Base-by-base conservation (phyloP, 2,797 vertebrate species). In the Sebastes alutus region DNA sequence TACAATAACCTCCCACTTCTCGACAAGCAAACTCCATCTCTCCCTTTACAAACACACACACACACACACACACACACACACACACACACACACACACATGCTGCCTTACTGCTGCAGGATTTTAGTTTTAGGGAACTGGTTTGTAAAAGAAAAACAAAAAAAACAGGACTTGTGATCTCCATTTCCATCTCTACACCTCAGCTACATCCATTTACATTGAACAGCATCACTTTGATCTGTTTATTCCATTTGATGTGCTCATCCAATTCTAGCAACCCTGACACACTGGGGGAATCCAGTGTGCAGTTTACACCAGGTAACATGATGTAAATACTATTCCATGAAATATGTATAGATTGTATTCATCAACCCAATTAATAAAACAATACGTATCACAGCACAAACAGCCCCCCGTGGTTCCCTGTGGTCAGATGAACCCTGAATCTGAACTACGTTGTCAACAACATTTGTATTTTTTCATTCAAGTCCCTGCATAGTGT, bases 171-270 rank as follows among this genome's bases (percentile, higher is more conserved):
- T 32, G 20, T 66, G 42, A 76, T 75, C 46, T 58, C 20, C 1
- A 2, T 49, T 5, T 35, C 54, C 1, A 2, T 38, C 6, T 35
- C 54, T 25, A 16, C 30, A 60, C n/a, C 20, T 27, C 35, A 66
- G 70, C 70, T 33, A 25, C 30, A 27, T 22, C 18, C 18, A 75
- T 25, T 68, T 68, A 77, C 35, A 75, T 7, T 68, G 22, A 61
- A 29, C 33, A 61, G 27, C 67, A 13, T 54, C n/a, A n/a, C 80
- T 83, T 81, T 80, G 81, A 85, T 89, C 72, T 70, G 63, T 58
- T 63, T 72, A 42, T 83, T 84, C 71, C 59, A 88, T 84, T 85
- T 81, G 61, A 84, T 80, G 62, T 67, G 67, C 63, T 85, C 70
- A 67, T 72, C 68, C 72, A 77, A 38, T 59, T 58, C 33, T 22